A percentile compares a stretch with the other conserved stretches of the same genome.
These are phyloP conservation scores for Drosophila guanche DNA, from an alignment of 1,140 invertebrate species.

Conservation along the genomic window DNA sequence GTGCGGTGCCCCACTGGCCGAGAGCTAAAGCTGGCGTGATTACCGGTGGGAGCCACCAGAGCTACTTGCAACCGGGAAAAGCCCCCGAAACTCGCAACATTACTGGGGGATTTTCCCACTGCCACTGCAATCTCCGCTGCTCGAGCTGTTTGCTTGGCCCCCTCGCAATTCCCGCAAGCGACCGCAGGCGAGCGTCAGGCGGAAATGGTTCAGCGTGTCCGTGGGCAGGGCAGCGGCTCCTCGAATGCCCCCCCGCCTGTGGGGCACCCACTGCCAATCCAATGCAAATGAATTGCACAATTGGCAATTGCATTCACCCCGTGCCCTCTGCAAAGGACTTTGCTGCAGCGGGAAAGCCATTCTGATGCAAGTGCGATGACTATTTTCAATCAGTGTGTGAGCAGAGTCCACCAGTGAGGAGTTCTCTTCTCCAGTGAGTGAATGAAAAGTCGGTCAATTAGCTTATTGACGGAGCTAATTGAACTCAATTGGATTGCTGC, in stretches of 20 bases:
- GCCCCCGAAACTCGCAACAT: constrained; percentile 10
- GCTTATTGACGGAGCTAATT: no score
- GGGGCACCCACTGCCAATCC: constrained; percentile 25
- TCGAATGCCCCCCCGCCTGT: constrained; percentile 1
- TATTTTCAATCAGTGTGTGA: not conserved
- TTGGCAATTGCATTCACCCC: constrained; percentile 31
- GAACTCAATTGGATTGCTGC: no score
- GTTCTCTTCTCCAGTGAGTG: no score
- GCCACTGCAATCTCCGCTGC: constrained; percentile 20
- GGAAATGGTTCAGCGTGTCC: constrained; percentile 11
- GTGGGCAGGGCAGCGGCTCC: constrained; percentile 4
- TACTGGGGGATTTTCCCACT: constrained; percentile 34
- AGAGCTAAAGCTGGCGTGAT: constrained; percentile 1
- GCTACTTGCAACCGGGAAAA: constrained; percentile 22
- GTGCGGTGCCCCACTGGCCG: not conserved
- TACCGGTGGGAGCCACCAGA: no score
- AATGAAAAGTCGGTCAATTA: no score
- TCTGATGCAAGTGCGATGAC: not conserved
- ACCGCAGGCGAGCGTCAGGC: constrained; percentile 13
- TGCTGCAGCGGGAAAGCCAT: not conserved
- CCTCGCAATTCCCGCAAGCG: not conserved
- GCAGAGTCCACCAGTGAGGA: no score
- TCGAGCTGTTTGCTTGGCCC: constrained; percentile 5
- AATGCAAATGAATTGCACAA: constrained; percentile 16
- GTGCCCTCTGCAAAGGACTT: constrained; percentile 16